Evolutionary conservation across 2,113 vertebrate species (phyloP), one percentile per base, ranked within the genome.

Genomic region (Anarhynchus alexandrinus): DNA sequence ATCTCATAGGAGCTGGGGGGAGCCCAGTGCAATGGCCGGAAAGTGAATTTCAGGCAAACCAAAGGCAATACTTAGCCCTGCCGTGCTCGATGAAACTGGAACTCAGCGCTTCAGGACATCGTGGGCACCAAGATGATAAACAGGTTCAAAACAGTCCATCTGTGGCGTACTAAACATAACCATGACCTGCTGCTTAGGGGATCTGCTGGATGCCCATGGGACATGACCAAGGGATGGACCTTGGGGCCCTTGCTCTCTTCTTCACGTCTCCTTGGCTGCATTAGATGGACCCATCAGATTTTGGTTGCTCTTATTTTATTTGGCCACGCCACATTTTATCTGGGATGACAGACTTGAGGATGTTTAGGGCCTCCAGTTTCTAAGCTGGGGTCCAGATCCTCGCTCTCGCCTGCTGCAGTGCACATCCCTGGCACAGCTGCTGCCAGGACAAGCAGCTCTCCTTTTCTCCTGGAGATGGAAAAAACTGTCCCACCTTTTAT

Each of bases 241-340:
- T 4, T 0, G 3, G 9, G 9, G 3, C 45, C 49, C 49, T 47
- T 59, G 22, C 3, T 34, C 21, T 42, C 21, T 9, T 42, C 62
- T 30, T 47, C 38, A 15, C 4, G 54, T 72, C 19, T 61, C 34
- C 36, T 32, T 7, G 76, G 38, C 29, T 72, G 52, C 1, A 0
- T 5, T 12, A 2, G 14, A 49, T 1, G 47, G 25, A 34, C 12
- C 19, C 62, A 10, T 3, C 38, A 34, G 79, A 15, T 5, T 20
- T 38, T 1, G 10, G 16, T 4, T 0, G 0, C 74, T 30, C 91
- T n/a, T 55, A 3, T 3, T 62, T 42, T 2, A 2, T 4, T 8
- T 15, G 38, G 22, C 45, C 45, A 43, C 45, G 57, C 30, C 42
- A 22, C 3, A 1, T 23, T 22, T 21, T 6, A 34, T 2, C 45